A percentile compares a stretch with the other conserved stretches of the same genome.
phyloP scores from a whole-genome alignment of 2,113 vertebrate genomes.

The Sinocyclocheilus grahami region DNA sequence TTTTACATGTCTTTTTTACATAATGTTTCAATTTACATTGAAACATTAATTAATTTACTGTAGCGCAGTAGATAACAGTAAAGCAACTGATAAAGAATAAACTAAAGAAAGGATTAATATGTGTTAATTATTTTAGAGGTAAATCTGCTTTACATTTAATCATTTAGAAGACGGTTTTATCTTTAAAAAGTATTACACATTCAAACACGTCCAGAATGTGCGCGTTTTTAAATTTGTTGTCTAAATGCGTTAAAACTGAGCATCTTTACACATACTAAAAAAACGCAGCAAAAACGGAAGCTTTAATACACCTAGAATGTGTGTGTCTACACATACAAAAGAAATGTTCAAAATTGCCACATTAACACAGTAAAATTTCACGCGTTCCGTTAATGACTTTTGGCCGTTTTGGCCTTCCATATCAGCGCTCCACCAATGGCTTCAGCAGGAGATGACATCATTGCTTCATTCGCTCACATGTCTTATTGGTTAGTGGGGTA shows the following conservation, averaged over 20 bases:
- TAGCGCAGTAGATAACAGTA: not conserved
- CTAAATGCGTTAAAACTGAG: not conserved
- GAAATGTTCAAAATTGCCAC: not conserved
- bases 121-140: not conserved
- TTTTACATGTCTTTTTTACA: not conserved
- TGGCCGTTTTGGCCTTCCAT: not conserved
- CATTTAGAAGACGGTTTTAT: no score
- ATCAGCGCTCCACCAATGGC: conserved; percentile 56
- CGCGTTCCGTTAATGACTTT: not conserved
- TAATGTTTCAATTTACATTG: not conserved
- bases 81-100: not conserved
- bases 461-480: conserved; percentile 47
- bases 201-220: not conserved
- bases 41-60: not conserved
- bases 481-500: conserved; percentile 63
- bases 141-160: not conserved
- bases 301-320: not conserved
- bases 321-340: not conserved
- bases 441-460: conserved; percentile 62
- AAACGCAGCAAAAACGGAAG: not conserved
- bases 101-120: not conserved
- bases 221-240: not conserved
- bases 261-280: not conserved
- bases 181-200: not conserved
- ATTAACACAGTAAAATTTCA: not conserved